phyloP scores from a whole-genome alignment of 2,797 vertebrate genomes.

The Ciconia nigra region DNA sequence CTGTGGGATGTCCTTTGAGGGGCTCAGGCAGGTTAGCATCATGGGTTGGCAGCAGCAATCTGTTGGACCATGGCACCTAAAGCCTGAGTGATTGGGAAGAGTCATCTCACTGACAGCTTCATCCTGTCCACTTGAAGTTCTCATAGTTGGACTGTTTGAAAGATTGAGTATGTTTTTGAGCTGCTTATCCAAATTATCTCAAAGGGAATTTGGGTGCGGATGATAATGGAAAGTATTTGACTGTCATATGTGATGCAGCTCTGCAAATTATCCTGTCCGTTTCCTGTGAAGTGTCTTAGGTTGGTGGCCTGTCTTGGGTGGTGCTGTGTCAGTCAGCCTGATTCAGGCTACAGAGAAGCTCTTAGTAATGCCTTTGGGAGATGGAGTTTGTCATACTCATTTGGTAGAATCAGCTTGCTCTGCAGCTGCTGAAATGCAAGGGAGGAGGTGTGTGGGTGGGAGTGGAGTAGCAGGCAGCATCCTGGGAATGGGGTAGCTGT shows the following conservation, averaged over 20 bases:
- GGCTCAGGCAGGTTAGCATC: not conserved
- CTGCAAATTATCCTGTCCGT: not conserved
- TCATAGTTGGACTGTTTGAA: not conserved
- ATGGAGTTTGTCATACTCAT: accelerated
- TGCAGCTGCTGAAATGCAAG: not conserved
- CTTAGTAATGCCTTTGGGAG: not conserved
- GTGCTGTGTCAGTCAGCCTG: not conserved
- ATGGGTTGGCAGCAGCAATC: not conserved
- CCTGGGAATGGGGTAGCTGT: not conserved
- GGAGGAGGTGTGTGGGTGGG: not conserved
- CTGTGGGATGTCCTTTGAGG: accelerated
- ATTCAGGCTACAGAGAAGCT: not conserved
- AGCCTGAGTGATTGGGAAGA: not conserved
- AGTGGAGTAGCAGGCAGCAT: not conserved
- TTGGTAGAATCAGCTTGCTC: not conserved
- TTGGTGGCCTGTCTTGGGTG: not conserved
- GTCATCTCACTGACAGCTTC: not conserved
- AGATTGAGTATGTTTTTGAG: not conserved
- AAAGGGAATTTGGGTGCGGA: not conserved
- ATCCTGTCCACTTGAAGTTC: not conserved
- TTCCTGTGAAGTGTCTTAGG: not conserved
- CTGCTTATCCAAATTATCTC: not conserved
- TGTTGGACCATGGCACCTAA: not conserved
- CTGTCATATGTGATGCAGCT: not conserved
- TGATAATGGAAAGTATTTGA: not conserved